Evolutionary conservation across 2,113 vertebrate genomes (phyloP), one percentile per base, ranked within the genome.

Genomic region (Edolisoma coerulescens): DNA sequence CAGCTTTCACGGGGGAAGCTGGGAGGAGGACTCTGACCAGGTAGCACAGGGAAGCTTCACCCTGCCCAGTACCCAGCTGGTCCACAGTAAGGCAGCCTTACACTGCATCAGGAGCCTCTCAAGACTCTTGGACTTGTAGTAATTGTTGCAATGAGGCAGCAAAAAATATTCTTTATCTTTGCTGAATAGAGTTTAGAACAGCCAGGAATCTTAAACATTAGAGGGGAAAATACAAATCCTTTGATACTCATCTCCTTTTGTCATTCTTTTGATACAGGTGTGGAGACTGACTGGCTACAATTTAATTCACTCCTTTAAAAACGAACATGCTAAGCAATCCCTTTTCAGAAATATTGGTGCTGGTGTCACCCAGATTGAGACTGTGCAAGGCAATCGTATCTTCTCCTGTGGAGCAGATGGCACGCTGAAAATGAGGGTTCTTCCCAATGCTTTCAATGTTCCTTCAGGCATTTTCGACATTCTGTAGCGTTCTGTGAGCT

Each of bases 401-500:
- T 99, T 99, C 98, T 99, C 99, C 96, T 99, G 99, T 63, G 99
- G 99, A 56, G 99, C 99, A 11, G 99, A 99, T 35, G 99, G 99
- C 91, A 99, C 99, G 0, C 98, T 99, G 95, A 99, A 99, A 97
- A 99, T 99, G 98, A 98, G 99, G 90, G 99, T 99, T 87, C 98
- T 99, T 53, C 99, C 99, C 13, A 99, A 97, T 89, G 98, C 98
- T 97, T 99, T 99, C 98, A 98, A 98, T 71, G 97, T 99, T 93
- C 99, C 99, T 77, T 97, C 97, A 88, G 98, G 98, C 97, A 98
- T 99, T 97, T 98, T 99, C 41, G 98, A 99, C 95, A 95, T 98
- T 92, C 98, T 99, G 94, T 99, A 99, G 98, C 22, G 7, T 82
- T 80, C 68, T 9, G 52, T 57, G 79, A 77, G 68, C 68, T 89